A percentile compares a stretch with the other conserved stretches of the same genome.
These are phyloP conservation scores for Maniola hyperantus DNA, from an alignment of 2,888 invertebrate species.

Conservation along the genomic window DNA sequence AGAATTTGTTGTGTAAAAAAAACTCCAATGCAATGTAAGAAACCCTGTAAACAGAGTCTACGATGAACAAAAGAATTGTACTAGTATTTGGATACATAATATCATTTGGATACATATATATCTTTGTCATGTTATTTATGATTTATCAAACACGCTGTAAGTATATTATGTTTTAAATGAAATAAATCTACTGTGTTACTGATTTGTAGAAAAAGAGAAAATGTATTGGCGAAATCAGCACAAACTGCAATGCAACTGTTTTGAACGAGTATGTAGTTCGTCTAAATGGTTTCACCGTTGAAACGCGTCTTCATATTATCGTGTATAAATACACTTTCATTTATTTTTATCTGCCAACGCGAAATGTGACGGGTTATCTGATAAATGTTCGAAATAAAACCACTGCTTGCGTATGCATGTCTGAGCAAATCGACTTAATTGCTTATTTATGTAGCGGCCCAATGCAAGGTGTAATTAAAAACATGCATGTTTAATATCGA, in stretches of 20 bases:
- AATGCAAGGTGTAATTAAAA: slow-evolving; percentile 32
- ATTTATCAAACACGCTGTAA: not conserved
- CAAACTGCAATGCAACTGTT: not conserved
- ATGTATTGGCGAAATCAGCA: not conserved
- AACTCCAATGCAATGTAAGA: too few species aligned
- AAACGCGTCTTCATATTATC: slow-evolving; percentile 32
- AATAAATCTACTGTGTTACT: not conserved
- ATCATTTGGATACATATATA: too few species aligned
- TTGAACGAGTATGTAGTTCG: slow-evolving; percentile 14
- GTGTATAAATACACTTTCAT: slow-evolving; percentile 54
- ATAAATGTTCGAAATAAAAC: slow-evolving; percentile 63
- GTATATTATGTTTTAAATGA: slow-evolving; percentile 2
- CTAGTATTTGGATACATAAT: too few species aligned
- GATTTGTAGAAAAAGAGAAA: not conserved
- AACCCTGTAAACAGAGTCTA: too few species aligned
- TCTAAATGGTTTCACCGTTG: slow-evolving; percentile 18
- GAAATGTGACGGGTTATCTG: slow-evolving; percentile 60
- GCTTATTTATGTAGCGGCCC: slow-evolving; percentile 49
- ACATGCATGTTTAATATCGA: slow-evolving; percentile 26
- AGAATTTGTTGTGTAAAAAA: too few species aligned
- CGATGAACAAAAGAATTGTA: too few species aligned
- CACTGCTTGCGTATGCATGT: slow-evolving; percentile 44
- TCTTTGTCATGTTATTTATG: too few species aligned
- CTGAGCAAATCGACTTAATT: slow-evolving; percentile 61
- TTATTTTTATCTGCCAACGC: slow-evolving; percentile 59